Evolutionary conservation across 2,797 vertebrate species (phyloP).

Genomic region (Octomys mimax): DNA sequence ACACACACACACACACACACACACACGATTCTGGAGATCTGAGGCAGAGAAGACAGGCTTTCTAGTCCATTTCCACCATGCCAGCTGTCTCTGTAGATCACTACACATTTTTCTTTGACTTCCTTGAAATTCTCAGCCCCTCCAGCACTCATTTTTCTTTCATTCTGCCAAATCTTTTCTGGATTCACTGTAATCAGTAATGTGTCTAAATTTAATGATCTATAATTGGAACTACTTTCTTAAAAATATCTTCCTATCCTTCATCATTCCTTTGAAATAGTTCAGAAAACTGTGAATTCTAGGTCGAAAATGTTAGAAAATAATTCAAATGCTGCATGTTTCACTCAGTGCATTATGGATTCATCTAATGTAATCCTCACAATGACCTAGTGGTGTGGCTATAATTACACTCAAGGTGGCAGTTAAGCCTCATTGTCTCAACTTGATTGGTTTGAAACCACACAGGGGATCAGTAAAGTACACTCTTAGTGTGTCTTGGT

Average conservation of each 20-base stretch:
- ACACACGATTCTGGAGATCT: not conserved
- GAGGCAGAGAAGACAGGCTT: not conserved
- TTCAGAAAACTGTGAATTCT: not conserved
- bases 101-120: slow-evolving; percentile 11
- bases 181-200: slow-evolving; percentile 48
- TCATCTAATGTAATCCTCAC: not conserved
- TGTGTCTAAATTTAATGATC: slow-evolving; percentile 42
- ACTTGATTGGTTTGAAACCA: not conserved
- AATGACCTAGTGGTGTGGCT: not conserved
- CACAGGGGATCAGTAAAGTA: not conserved
- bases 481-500: not conserved
- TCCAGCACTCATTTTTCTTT: slow-evolving; percentile 55
- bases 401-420: not conserved
- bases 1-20: not conserved
- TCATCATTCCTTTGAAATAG: slow-evolving; percentile 26
- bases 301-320: not conserved
- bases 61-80: not conserved
- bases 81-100: not conserved
- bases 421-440: not conserved
- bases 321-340: not conserved
- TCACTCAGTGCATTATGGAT: not conserved
- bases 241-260: slow-evolving; percentile 41
- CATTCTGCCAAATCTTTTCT: not conserved
- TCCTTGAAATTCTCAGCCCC: not conserved
- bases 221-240: not conserved